Base-by-base conservation (phyloP, 1,140 invertebrate genomes). In the Drosophila kikkawai region DNA sequence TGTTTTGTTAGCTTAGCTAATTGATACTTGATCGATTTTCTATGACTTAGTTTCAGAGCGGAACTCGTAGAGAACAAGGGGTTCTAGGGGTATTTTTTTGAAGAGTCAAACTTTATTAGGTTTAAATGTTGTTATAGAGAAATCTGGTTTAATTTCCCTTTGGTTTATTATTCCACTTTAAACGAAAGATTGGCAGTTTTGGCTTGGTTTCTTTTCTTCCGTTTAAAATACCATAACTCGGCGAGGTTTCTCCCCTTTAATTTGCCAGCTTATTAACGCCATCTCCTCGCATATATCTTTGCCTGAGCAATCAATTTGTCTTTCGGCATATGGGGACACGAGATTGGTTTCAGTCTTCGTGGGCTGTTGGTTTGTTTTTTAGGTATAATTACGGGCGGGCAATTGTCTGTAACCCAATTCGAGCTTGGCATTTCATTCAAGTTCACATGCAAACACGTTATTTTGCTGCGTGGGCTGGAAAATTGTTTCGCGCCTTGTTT, bases 341-440 rank as follows among this genome's bases (percentile, higher is more conserved):
- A 77, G 61, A 69, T 70, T 55, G 67, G 67, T 15, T 44, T 39
- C 12, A 19, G 29, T 50, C 34, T 69, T 57, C 60, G 58, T 53
- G 67, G 66, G 66, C 9, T 55, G 50, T 58, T 32, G 45, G 7
- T 9, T 29, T 32, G 8, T 17, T 50, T 34, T 51, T 51, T 63
- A 51, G 44, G 60, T 59, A 63, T 83, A 87, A 82, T 87, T 86
- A 65, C 47, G 60, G 55, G 29, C 37, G 8, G 37, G 55, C 63
- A 65, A 66, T 80, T 88, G 76, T 84, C 81, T 88, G 85, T 90
- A 82, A 90, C 81, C 85, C 81, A 88, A 85, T 88, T 90, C 60
- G 68, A 73, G 80, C 58, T 53, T 78, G 68, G 73, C 81, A 81
- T 88, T 79, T 90, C 67, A 88, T 88, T 85, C 85, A 90, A 88